These are phyloP conservation scores for Pristionchus exspectatus DNA, from an alignment of 2,888 invertebrate genomes.

Conservation along the genomic window DNA sequence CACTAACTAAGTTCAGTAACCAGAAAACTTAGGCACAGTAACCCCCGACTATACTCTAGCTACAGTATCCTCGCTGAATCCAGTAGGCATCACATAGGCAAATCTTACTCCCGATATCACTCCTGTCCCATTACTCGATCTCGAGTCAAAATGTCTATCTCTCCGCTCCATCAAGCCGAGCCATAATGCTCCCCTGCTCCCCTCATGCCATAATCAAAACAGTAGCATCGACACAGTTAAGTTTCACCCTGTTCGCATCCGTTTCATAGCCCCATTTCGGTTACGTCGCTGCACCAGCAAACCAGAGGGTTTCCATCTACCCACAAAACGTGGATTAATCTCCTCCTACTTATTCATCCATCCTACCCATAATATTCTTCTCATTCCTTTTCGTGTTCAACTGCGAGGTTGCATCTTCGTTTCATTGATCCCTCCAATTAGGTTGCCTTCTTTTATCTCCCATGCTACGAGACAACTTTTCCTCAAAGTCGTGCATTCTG, in stretches of 20 bases:
- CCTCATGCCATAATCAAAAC: slow-evolving; percentile 42
- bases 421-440: neutral
- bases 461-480: slow-evolving; percentile 18
- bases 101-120: neutral
- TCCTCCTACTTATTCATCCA: neutral
- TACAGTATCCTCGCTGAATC: neutral
- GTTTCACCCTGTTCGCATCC: neutral
- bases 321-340: neutral
- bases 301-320: neutral
- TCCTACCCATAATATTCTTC: neutral
- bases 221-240: slow-evolving; percentile 17
- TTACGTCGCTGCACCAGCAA: neutral
- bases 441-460: neutral
- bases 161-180: neutral
- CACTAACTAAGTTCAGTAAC: neutral
- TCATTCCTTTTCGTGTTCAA: slow-evolving; percentile 43
- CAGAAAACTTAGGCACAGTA: neutral
- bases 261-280: slow-evolving; percentile 8
- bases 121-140: slow-evolving; percentile 13
- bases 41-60: neutral
- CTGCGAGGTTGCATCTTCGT: slow-evolving; percentile 24
- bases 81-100: neutral
- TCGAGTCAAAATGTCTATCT: neutral
- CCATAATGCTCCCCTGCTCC: neutral
- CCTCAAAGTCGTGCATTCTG: neutral